These are phyloP conservation scores for Phyllotis vaccarum DNA, from an alignment of 2,797 vertebrate genomes.

Conservation along the genomic window DNA sequence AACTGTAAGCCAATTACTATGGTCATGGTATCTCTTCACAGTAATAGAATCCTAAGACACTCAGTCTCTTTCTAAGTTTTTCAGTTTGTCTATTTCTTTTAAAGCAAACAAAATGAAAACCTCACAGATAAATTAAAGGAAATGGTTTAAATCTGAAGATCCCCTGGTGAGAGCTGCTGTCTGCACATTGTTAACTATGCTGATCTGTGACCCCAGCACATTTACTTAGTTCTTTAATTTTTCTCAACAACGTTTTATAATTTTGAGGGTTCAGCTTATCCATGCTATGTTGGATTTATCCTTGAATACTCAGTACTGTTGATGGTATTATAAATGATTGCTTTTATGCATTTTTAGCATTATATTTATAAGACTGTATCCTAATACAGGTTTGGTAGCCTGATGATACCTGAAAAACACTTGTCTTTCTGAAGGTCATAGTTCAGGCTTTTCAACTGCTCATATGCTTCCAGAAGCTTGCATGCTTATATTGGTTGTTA, in stretches of 20 bases:
- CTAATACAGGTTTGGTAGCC: not conserved
- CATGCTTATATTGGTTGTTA: not conserved
- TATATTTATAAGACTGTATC: not conserved
- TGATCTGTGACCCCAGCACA: not conserved
- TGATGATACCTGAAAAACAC: not conserved
- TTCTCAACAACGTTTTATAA: not conserved
- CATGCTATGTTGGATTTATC: not conserved
- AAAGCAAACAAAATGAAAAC: not conserved
- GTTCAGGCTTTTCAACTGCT: not conserved
- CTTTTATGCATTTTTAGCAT: not conserved
- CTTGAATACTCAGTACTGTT: not conserved
- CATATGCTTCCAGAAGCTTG: not conserved
- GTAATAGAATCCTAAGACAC: not conserved
- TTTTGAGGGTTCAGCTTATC: not conserved
- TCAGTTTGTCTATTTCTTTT: not conserved
- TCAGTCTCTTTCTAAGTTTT: not conserved
- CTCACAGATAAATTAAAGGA: not conserved
- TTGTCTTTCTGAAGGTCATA: not conserved
- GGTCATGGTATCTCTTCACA: not conserved
- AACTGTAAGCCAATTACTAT: not conserved
- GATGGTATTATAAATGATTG: not conserved
- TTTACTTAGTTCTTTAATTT: conserved; percentile 50
- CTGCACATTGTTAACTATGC: not conserved
- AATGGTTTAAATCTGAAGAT: conserved; percentile 1
- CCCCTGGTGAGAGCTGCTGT: not conserved